phyloP scores from a whole-genome alignment of 2,888 invertebrate genomes.

The Anticlea derivata region DNA sequence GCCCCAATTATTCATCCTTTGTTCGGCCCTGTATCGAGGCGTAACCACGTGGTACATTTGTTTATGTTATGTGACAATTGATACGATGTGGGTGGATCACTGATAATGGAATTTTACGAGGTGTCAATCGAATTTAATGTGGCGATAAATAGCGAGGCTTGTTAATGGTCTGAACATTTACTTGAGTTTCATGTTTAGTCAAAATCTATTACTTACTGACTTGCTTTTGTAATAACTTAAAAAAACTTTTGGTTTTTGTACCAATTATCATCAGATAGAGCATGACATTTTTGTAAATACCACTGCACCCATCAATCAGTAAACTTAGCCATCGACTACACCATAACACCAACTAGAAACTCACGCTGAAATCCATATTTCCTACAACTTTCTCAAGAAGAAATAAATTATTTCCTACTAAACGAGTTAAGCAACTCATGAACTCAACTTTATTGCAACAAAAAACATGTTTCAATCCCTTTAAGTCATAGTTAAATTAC shows the following conservation, averaged over 20 bases:
- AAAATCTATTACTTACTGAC: background rate
- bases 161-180: background rate
- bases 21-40: conserved; percentile 16
- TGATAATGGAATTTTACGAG: conserved; percentile 25
- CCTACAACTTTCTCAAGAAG: background rate
- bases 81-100: conserved; percentile 28
- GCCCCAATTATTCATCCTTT: background rate
- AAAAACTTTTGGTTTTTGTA: too few species aligned
- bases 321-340: too few species aligned
- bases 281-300: too few species aligned
- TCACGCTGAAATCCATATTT: background rate
- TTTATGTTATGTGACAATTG: conserved; percentile 39
- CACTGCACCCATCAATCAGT: too few species aligned
- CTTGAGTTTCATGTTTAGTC: too few species aligned
- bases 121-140: conserved; percentile 27
- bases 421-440: conserved; percentile 18
- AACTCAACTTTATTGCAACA: conserved; percentile 29
- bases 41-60: conserved; percentile 40
- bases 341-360: too few species aligned
- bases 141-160: conserved; percentile 12
- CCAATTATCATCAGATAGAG: too few species aligned
- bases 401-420: background rate
- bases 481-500: conserved; percentile 44
- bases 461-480: conserved; percentile 41
- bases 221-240: too few species aligned